Evolutionary conservation across 1,140 invertebrate genomes (phyloP), one percentile per base, ranked within the genome.

Genomic region (Drosophila kohkoa): DNA sequence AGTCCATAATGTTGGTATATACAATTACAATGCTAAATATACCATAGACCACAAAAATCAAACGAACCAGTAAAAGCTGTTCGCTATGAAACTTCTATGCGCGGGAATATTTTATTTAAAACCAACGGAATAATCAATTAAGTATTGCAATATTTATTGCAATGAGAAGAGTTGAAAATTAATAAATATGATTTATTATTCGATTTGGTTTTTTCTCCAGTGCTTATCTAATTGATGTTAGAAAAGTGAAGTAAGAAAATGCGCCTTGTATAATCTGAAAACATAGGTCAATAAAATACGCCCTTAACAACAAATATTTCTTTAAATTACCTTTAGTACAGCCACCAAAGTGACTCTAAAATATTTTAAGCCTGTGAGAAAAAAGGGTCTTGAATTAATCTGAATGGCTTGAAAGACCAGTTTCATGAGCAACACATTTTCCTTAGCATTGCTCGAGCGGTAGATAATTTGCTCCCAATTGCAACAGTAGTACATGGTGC

Each of bases 191-290:
- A 16, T 55, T 41, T 54, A 1, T 20, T 20, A 11, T 20, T 20
- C 6, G 4, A 41, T 20, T 6, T 5, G 10, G n/a, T 20, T 20
- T 10, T 16, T 5, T 38, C 8, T 10, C 20, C 16, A 48, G 15
- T 3, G 0, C 11, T 75, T 62, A 89, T 13, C 77, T 85, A 67
- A 89, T 75, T 7, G 85, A 89, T 1, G 76, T 85, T 6, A 88
- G 58, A 51, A 88, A 88, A 10, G 85, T 89, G 41, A 89, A 88
- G 16, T 88, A 88, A 1, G 85, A 88, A 15, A 88, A 89, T 5
- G 85, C 85, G 0, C 85, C 85, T 73, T 88, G 85, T 3, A 88
- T 75, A 43, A 88, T 88, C 85, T 88, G 8, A 8, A 38, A 35
- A 16, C 54, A 70, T 46, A 32, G 0, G 1, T 10, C n/a, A 15